phyloP scores from a whole-genome alignment of 2,888 invertebrate species.

The Pandemis heparana region DNA sequence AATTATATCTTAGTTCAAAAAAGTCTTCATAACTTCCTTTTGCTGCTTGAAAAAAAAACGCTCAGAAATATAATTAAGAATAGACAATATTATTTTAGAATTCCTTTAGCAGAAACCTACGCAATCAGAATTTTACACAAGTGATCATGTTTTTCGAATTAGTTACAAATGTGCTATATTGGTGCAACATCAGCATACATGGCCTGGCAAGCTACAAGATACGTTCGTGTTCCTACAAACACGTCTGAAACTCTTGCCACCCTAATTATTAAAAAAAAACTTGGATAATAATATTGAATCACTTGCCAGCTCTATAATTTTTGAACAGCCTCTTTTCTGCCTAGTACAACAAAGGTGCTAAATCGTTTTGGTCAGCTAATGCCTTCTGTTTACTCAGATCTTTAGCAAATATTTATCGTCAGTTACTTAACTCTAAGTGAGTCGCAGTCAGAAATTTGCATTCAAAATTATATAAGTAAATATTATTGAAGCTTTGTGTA shows the following conservation, averaged over 20 bases:
- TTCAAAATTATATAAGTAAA: slow-evolving; percentile 40
- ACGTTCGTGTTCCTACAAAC: too few relatives aligned
- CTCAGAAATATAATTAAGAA: too few relatives aligned
- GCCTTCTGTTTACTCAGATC: neutral
- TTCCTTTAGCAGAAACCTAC: too few relatives aligned
- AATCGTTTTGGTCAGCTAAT: neutral
- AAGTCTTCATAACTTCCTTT: neutral
- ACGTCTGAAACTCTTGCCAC: too few relatives aligned
- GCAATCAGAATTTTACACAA: too few relatives aligned
- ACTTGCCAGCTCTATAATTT: neutral
- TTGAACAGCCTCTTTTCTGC: neutral
- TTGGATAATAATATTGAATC: neutral
- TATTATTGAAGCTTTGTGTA: slow-evolving; percentile 38
- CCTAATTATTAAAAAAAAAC: too few relatives aligned
- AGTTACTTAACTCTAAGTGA: slow-evolving; percentile 30
- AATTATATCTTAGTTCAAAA: too few relatives aligned
- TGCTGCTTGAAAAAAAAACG: neutral
- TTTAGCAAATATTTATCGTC: slow-evolving; percentile 26
- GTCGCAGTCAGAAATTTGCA: slow-evolving; percentile 27
- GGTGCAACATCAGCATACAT: too few relatives aligned
- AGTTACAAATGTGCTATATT: too few relatives aligned
- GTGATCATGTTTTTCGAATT: too few relatives aligned
- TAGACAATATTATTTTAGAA: too few relatives aligned
- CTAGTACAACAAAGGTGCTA: neutral
- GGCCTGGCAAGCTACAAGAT: too few relatives aligned